Evolutionary conservation across 1,140 invertebrate genomes (phyloP).

Genomic region (Leptinotarsa lineolata): DNA sequence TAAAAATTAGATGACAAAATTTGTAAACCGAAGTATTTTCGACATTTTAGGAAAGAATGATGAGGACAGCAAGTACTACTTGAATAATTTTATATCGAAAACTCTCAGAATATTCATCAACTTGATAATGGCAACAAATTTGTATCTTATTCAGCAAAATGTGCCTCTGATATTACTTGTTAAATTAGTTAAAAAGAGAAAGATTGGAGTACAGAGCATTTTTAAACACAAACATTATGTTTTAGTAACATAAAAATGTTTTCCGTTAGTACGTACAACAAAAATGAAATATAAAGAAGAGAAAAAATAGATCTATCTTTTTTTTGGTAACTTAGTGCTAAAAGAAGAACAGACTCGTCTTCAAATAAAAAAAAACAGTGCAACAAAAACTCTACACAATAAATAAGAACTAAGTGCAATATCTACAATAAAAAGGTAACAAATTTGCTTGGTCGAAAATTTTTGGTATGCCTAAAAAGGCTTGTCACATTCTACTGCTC

Average conservation of each 20-base stretch:
- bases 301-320: background rate
- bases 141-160: too few species aligned
- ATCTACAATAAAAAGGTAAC: constrained; percentile 31
- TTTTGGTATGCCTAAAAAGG: constrained; percentile 17
- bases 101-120: too few species aligned
- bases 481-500: constrained; percentile 18
- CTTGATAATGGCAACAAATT: too few species aligned
- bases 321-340: constrained; percentile 23
- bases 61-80: too few species aligned
- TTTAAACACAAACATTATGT: too few species aligned
- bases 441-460: constrained; percentile 18
- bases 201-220: too few species aligned
- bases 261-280: constrained; percentile 13
- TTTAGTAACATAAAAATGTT: constrained; percentile 17
- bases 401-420: constrained; percentile 25
- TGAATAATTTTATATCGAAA: background rate
- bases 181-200: too few species aligned
- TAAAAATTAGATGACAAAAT: too few species aligned
- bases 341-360: constrained; percentile 21
- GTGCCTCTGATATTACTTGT: too few species aligned
- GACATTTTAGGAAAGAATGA: too few species aligned
- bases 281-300: constrained; percentile 12
- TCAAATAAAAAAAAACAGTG: constrained; percentile 22
- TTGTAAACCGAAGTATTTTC: too few species aligned
- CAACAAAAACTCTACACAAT: constrained; percentile 26